phyloP scores from a whole-genome alignment of 1,140 invertebrate species.

The Dendrolimus punctatus region DNA sequence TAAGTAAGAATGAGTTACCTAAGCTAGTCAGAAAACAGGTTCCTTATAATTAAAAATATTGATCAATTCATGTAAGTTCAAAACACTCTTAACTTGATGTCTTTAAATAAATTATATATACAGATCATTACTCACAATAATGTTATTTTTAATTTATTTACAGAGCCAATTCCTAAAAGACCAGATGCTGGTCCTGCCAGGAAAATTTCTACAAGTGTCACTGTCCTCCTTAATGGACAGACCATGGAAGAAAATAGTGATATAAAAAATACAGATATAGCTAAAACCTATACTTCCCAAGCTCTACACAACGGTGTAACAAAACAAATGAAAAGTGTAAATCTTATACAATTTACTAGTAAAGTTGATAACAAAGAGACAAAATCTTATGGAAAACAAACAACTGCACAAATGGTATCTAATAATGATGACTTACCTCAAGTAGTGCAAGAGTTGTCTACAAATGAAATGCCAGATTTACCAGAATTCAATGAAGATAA shows the following conservation, averaged over 20 bases:
- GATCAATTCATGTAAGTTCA: too few species aligned
- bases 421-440: constrained; percentile 19
- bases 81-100: too few species aligned
- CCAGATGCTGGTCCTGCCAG: constrained; percentile 74
- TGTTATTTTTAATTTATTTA: constrained; percentile 18
- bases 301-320: constrained; percentile 23
- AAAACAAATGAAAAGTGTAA: constrained; percentile 26
- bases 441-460: constrained; percentile 19
- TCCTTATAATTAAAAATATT: too few species aligned
- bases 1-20: too few species aligned
- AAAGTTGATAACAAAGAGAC: constrained; percentile 1
- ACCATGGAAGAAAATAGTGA: constrained; percentile 30
- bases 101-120: background rate
- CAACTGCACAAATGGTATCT: constrained; percentile 13
- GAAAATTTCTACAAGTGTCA: constrained; percentile 59
- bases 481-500: too few species aligned
- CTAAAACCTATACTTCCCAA: constrained; percentile 13
- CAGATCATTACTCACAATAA: background rate
- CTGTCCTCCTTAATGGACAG: constrained; percentile 39
- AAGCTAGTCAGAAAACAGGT: too few species aligned
- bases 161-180: constrained; percentile 66
- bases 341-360: constrained; percentile 10
- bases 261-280: constrained; percentile 4
- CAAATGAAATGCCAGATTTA: constrained; percentile 22
- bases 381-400: constrained; percentile 14